Evolutionary conservation across 92 coral and sea anemone species (phyloP).

Genomic region (Epizoanthus fatuus): DNA sequence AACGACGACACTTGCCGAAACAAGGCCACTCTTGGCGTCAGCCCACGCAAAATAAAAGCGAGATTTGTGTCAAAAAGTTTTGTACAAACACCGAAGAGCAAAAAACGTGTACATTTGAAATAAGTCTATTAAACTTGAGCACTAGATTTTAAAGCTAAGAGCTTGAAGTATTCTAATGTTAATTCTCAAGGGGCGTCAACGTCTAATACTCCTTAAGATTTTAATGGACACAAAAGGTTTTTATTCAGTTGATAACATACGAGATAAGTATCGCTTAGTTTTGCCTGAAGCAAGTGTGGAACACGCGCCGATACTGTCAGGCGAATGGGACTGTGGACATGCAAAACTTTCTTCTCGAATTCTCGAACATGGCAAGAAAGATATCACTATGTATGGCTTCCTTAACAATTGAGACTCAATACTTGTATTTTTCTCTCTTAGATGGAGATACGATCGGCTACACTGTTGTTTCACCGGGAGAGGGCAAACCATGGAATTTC

Average conservation of each 20-base stretch:
- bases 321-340: too few relatives aligned
- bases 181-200: neutral
- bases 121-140: neutral
- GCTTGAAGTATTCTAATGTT: neutral
- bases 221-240: neutral
- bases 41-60: neutral
- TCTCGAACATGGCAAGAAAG: neutral
- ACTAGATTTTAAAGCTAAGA: neutral
- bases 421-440: constrained; percentile 34
- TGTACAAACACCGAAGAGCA: neutral
- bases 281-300: too few relatives aligned
- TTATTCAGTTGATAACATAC: neutral
- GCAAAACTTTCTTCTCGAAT: neutral
- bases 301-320: too few relatives aligned
- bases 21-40: neutral
- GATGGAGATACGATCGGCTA: constrained; percentile 80
- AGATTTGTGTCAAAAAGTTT: neutral
- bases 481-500: constrained; percentile 90
- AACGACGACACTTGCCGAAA: neutral
- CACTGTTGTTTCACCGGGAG: constrained; percentile 75
- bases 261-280: too few relatives aligned
- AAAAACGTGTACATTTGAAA: neutral
- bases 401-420: neutral
- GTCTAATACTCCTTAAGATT: neutral
- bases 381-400: too few relatives aligned